A percentile compares a stretch with the other conserved stretches of the same genome.
Evolutionary conservation across 2,888 invertebrate species (phyloP).

Genomic region (Xanthostigma xanthostigma): DNA sequence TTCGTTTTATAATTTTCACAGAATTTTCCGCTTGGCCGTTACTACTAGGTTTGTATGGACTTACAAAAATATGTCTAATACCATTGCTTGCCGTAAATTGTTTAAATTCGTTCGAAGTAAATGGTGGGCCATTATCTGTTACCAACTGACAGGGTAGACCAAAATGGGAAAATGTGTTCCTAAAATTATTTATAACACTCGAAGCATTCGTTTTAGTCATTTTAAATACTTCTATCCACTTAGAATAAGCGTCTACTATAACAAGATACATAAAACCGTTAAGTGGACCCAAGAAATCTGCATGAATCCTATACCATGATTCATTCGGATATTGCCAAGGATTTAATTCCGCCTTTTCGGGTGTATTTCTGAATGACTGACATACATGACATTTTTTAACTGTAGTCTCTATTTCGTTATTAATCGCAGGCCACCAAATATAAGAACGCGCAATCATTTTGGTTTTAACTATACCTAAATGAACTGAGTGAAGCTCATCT

Average conservation of each 20-base stretch:
- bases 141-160: too few species aligned
- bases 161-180: conserved; percentile 13
- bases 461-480: conserved; percentile 13
- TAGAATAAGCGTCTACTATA: conserved; percentile 23
- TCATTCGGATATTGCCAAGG: conserved; percentile 13
- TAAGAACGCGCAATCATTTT: conserved; percentile 14
- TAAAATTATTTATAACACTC: conserved; percentile 9
- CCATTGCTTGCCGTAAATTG: conserved; percentile 13
- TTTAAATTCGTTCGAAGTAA: conserved; percentile 14
- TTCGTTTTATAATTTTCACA: too few species aligned
- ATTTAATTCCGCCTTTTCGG: conserved; percentile 12
- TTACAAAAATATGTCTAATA: conserved; percentile 11
- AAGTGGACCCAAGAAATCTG: conserved; percentile 26
- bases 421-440: conserved; percentile 14
- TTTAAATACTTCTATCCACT: conserved; percentile 24
- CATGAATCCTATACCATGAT: conserved; percentile 23
- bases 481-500: conserved; percentile 13
- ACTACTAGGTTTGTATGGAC: too few species aligned
- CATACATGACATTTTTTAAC: conserved; percentile 13
- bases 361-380: conserved; percentile 13
- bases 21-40: too few species aligned
- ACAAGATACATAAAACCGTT: conserved; percentile 18
- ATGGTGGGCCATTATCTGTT: conserved; percentile 14
- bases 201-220: conserved; percentile 11
- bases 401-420: conserved; percentile 12